Evolutionary conservation across 2,888 invertebrate species (phyloP).

Genomic region (Seira musarum): DNA sequence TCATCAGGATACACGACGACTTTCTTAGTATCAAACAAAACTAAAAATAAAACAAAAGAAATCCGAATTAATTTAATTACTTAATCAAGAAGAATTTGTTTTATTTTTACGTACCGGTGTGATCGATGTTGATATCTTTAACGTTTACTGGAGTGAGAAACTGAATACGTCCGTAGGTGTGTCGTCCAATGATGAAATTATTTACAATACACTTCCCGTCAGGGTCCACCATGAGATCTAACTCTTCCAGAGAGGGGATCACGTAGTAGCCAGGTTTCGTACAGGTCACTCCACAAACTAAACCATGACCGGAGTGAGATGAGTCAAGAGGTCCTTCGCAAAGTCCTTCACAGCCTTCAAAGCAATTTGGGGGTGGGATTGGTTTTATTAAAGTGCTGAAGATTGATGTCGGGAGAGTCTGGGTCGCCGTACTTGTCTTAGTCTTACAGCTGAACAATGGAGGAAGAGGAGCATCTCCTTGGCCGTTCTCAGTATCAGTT

Average conservation of each 20-base stretch:
- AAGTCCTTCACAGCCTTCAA: too few species aligned
- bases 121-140: slow-evolving; percentile 87
- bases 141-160: slow-evolving; percentile 90
- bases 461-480: too few species aligned
- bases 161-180: slow-evolving; percentile 91
- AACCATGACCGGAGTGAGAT: too few species aligned
- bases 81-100: too few species aligned
- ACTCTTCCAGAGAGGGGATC: slow-evolving; percentile 86
- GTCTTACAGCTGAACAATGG: too few species aligned
- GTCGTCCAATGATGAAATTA: slow-evolving; percentile 89
- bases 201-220: slow-evolving; percentile 88
- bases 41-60: slow-evolving; percentile 72
- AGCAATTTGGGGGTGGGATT: too few species aligned
- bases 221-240: slow-evolving; percentile 81
- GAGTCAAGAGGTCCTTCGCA: too few species aligned
- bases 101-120: slow-evolving; percentile 77
- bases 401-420: too few species aligned
- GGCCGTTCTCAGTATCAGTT: too few species aligned
- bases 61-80: background rate
- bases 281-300: slow-evolving; percentile 82
- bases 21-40: slow-evolving; percentile 94
- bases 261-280: slow-evolving; percentile 92
- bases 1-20: slow-evolving; percentile 94
- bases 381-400: too few species aligned
- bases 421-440: too few species aligned